These are phyloP conservation scores for Epinotia demarniana DNA, from an alignment of 2,888 invertebrate genomes.

Conservation along the genomic window DNA sequence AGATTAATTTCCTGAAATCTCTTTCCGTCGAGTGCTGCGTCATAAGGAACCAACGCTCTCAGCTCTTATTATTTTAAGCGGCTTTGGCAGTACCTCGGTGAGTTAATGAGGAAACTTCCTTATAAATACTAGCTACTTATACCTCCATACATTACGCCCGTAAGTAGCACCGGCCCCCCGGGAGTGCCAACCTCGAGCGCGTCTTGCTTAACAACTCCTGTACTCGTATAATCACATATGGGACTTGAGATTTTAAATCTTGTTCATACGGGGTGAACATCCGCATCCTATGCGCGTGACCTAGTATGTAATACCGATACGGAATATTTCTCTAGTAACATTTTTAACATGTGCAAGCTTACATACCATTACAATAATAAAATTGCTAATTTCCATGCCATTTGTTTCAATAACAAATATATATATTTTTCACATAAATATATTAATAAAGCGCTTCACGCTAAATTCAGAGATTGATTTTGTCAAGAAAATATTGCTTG, in stretches of 20 bases:
- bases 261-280: not conserved
- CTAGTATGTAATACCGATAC: not conserved
- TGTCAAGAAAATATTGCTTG: too few relatives aligned
- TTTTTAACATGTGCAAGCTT: not conserved
- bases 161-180: constrained; percentile 5
- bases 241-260: constrained; percentile 25
- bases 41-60: not conserved
- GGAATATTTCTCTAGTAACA: not conserved
- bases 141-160: constrained; percentile 18
- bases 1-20: constrained; percentile 23
- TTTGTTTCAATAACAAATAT: too few relatives aligned
- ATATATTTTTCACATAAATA: too few relatives aligned
- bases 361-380: too few relatives aligned
- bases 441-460: too few relatives aligned
- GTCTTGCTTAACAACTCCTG: constrained; percentile 32
- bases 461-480: too few relatives aligned
- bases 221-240: constrained; percentile 28
- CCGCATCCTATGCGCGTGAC: not conserved
- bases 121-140: constrained; percentile 32
- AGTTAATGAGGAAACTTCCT: constrained; percentile 42
- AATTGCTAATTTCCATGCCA: too few relatives aligned
- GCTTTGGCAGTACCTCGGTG: constrained; percentile 31
- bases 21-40: constrained; percentile 4
- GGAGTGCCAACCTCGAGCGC: constrained; percentile 13
- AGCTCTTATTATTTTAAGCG: constrained; percentile 36